Conservation (phyloP, 2,888 invertebrate species). For the Bugulina stolonifera region DNA sequence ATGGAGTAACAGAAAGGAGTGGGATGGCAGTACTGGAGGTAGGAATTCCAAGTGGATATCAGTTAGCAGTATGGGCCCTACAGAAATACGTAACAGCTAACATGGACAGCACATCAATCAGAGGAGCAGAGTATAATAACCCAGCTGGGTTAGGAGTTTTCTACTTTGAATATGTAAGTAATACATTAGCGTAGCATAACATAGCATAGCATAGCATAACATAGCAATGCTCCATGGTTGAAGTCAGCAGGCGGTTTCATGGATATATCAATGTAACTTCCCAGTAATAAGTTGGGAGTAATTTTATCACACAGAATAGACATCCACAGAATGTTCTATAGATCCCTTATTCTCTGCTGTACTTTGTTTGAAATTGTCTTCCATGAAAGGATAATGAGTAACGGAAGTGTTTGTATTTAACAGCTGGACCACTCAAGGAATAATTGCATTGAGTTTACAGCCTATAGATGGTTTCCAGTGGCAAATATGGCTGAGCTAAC, state of each 20-base stretch:
- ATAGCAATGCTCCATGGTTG: too few relatives aligned
- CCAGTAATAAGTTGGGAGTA: too few relatives aligned
- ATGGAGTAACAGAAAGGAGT: constrained; percentile 12
- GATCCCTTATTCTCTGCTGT: too few relatives aligned
- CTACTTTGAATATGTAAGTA: constrained; percentile 87
- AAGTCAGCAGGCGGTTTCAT: too few relatives aligned
- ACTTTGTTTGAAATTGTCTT: too few relatives aligned
- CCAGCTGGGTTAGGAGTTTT: constrained; percentile 62
- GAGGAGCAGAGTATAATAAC: constrained; percentile 68
- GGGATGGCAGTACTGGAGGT: constrained; percentile 83
- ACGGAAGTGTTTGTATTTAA: too few relatives aligned
- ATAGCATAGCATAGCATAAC: too few relatives aligned
- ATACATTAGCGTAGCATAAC: too few relatives aligned
- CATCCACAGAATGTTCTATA: too few relatives aligned
- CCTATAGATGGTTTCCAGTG: constrained; percentile 90
- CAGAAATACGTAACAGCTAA: constrained; percentile 75
- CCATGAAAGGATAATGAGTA: too few relatives aligned
- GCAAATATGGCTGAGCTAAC: constrained; percentile 92
- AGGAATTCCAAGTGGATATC: constrained; percentile 81
- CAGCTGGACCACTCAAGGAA: neutral
- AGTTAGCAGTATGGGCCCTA: constrained; percentile 67
- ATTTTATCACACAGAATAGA: too few relatives aligned
- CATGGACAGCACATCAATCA: constrained; percentile 67
- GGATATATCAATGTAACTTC: too few relatives aligned
- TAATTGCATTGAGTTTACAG: constrained; percentile 81